Evolutionary conservation across 2,797 vertebrate species (phyloP), one percentile per base, ranked within the genome.

Genomic region (Siniperca undulata): DNA sequence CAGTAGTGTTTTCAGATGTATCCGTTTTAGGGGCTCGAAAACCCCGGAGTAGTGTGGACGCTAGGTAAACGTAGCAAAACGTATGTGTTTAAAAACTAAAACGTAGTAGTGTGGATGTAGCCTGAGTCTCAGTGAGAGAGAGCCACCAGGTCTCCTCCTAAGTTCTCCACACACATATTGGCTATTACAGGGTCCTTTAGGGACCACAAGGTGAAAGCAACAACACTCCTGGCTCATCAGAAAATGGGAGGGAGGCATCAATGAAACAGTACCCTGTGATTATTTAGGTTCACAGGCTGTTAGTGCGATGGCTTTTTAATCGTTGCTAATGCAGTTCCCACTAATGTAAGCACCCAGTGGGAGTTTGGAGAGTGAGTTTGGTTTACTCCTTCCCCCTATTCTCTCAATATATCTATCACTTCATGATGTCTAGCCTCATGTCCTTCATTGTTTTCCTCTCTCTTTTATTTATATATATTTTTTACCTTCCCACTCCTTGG

Each of bases 241-340:
- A 83, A 91, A 85, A 81, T 80, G 67, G 80, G 56, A 89, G 86
- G 87, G 87, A 83, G 80, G 86, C 75, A 17, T 81, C 58, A 48
- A 30, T 77, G 85, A 85, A 91, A 91, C 55, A 20, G 80, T 88
- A 90, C 77, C 77, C 72, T 86, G 78, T 88, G 79, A 91, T 94
- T 90, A 91, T 91, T 93, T 89, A 87, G 86, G 84, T 83, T 87
- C 89, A 70, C 87, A 81, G 82, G 88, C 91, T 93, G 91, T 92
- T 94, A 86, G 79, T 70, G 73, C 11, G 80, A 94, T 92, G 84
- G 87, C 85, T 91, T 92, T 94, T 93, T 94, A 95, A 95, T 94
- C 24, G 81, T 83, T 83, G 79, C 92, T 95, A 92, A 93, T 95
- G 85, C 88, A 85, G 78, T 90, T 88, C 78, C 62, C 24, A 44